Conservation (phyloP, 2,888 invertebrate genomes). For the Andrena camellia region DNA sequence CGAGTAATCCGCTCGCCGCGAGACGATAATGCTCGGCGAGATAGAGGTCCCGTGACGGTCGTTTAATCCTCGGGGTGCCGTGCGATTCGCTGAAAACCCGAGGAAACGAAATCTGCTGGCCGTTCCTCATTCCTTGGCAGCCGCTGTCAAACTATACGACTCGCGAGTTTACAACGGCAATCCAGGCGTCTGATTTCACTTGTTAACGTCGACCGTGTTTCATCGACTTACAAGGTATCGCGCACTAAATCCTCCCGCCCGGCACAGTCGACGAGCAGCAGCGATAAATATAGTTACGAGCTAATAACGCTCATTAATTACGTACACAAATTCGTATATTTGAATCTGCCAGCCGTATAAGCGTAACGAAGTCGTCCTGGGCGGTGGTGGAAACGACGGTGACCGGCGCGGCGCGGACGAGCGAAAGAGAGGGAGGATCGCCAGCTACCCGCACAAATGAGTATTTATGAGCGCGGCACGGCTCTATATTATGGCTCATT, state of each 20-base stretch:
- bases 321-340: constrained; percentile 58
- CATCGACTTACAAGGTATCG: constrained; percentile 38
- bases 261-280: background rate
- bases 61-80: constrained; percentile 35
- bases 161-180: constrained; percentile 2
- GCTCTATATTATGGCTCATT: constrained; percentile 79
- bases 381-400: constrained; percentile 72
- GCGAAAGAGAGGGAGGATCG: constrained; percentile 11
- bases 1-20: constrained; percentile 52
- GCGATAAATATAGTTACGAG: constrained; percentile 61
- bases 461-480: constrained; percentile 80
- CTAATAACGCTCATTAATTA: constrained; percentile 67
- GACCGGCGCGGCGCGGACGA: background rate
- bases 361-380: constrained; percentile 77
- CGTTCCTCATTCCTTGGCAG: background rate
- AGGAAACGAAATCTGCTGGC: background rate
- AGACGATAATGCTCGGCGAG: constrained; percentile 15
- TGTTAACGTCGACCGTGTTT: constrained; percentile 26
- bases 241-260: constrained; percentile 30
- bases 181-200: constrained; percentile 12
- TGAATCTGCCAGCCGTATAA: constrained; percentile 40
- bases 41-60: constrained; percentile 48
- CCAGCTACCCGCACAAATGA: constrained; percentile 77
- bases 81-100: background rate
- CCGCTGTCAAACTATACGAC: no score